phyloP scores from a whole-genome alignment of 1,140 invertebrate genomes.

The Zophobas atratus region DNA sequence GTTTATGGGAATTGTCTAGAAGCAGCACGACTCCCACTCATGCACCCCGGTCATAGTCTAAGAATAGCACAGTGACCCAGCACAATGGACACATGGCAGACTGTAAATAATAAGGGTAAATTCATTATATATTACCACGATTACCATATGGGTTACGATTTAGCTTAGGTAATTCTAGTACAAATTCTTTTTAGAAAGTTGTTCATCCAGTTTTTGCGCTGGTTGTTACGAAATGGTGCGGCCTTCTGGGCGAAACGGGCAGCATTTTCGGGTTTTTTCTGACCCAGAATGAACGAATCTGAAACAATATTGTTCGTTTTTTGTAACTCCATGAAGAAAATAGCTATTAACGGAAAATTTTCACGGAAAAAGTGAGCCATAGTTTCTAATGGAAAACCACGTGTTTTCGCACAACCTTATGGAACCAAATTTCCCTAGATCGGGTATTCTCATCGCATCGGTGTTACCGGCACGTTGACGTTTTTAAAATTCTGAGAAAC shows the following conservation, averaged over 20 bases:
- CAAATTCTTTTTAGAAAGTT: slow-evolving; percentile 49
- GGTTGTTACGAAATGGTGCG: slow-evolving; percentile 30
- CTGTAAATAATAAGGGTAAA: slow-evolving; percentile 57
- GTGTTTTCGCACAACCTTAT: slow-evolving; percentile 14
- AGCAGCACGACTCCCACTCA: slow-evolving; percentile 53
- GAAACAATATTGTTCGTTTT: not conserved
- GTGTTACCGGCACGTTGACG: not conserved
- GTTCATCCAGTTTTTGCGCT: slow-evolving; percentile 42
- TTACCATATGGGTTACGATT: slow-evolving; percentile 34
- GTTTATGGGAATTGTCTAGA: slow-evolving; percentile 55
- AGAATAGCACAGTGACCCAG: slow-evolving; percentile 56
- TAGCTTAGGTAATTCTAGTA: slow-evolving; percentile 36
- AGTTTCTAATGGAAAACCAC: not conserved
- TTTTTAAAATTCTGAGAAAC: too few species aligned
- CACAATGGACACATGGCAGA: slow-evolving; percentile 51
- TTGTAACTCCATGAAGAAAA: not conserved
- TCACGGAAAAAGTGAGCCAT: not conserved
- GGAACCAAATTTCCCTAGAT: slow-evolving; percentile 18
- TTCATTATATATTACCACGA: not conserved
- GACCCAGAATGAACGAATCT: not conserved
- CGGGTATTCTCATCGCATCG: not conserved
- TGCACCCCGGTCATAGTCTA: slow-evolving; percentile 57
- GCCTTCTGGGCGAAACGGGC: slow-evolving; percentile 28
- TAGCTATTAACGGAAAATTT: not conserved
- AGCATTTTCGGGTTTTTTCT: not conserved